Evolutionary conservation across 2,888 invertebrate genomes (phyloP).

Genomic region (Chymomyza amoena): DNA sequence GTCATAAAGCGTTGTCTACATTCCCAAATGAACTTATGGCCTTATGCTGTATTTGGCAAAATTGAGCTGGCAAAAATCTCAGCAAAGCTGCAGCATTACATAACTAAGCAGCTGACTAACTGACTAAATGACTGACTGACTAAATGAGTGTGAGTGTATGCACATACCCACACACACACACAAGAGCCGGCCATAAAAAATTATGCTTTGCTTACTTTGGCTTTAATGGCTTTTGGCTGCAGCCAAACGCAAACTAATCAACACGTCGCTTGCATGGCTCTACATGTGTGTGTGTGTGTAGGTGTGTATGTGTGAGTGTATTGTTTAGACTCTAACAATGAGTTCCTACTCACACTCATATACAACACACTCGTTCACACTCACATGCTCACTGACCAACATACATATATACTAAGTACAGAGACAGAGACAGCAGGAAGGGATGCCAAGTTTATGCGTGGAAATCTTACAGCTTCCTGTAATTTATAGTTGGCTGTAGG

Average conservation of each 20-base stretch:
- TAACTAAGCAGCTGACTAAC: slow-evolving; percentile 43
- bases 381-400: slow-evolving; percentile 34
- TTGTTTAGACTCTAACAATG: slow-evolving; percentile 52
- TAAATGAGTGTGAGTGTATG: slow-evolving; percentile 36
- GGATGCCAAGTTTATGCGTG: background rate
- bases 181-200: slow-evolving; percentile 57
- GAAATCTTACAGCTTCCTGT: background rate
- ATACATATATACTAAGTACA: slow-evolving; percentile 2
- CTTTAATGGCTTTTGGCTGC: slow-evolving; percentile 64
- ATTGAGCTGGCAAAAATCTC: slow-evolving; percentile 65
- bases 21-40: slow-evolving; percentile 24
- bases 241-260: slow-evolving; percentile 62
- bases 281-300: slow-evolving; percentile 20
- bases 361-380: background rate
- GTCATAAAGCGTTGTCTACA: slow-evolving; percentile 8
- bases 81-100: slow-evolving; percentile 65
- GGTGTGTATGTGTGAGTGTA: background rate
- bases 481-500: no score
- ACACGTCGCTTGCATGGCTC: slow-evolving; percentile 26
- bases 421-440: slow-evolving; percentile 1
- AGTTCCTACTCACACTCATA: slow-evolving; percentile 13
- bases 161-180: slow-evolving; percentile 27
- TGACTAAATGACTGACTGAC: slow-evolving; percentile 46
- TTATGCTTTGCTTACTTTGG: slow-evolving; percentile 60
- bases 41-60: slow-evolving; percentile 45